phyloP scores from a whole-genome alignment of 2,797 vertebrate species.

The Adelosebastes latens region DNA sequence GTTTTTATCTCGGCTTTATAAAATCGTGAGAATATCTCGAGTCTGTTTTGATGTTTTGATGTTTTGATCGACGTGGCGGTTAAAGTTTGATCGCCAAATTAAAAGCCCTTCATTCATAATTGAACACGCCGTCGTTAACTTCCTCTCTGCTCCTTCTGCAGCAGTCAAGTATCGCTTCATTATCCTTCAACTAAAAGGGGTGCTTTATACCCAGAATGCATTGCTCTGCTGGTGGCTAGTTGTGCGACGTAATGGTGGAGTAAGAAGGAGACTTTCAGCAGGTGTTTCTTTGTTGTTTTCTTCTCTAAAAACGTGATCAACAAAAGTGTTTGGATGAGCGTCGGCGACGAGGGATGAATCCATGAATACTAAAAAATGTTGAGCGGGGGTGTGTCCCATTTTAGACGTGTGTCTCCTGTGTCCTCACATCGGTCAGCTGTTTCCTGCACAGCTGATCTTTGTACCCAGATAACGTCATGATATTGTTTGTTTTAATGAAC shows the following conservation, averaged over 20 bases:
- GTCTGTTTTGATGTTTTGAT: not conserved
- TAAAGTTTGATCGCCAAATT: not conserved
- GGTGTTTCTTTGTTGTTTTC: not conserved
- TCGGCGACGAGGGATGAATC: not conserved
- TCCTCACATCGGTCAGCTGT: not conserved
- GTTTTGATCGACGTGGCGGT: not conserved
- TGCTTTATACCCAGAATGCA: slow-evolving; percentile 6
- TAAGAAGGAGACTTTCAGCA: not conserved
- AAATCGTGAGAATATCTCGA: not conserved
- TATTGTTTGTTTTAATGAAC: not conserved
- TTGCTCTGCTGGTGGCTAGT: not conserved
- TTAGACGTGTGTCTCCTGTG: not conserved
- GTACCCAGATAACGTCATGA: not conserved
- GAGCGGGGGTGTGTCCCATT: not conserved
- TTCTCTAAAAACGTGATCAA: not conserved
- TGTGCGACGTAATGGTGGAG: not conserved
- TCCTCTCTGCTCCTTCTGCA: not conserved
- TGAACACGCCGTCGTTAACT: too few species aligned
- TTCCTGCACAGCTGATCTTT: not conserved
- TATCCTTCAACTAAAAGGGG: not conserved
- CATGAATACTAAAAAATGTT: too few species aligned
- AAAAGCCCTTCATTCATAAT: not conserved
- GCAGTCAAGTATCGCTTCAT: not conserved
- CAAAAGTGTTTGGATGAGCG: not conserved
- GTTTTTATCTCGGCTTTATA: not conserved